A percentile compares a stretch with the other conserved stretches of the same genome.
phyloP scores from a whole-genome alignment of 2,113 vertebrate species.

The Trogon surrucura region DNA sequence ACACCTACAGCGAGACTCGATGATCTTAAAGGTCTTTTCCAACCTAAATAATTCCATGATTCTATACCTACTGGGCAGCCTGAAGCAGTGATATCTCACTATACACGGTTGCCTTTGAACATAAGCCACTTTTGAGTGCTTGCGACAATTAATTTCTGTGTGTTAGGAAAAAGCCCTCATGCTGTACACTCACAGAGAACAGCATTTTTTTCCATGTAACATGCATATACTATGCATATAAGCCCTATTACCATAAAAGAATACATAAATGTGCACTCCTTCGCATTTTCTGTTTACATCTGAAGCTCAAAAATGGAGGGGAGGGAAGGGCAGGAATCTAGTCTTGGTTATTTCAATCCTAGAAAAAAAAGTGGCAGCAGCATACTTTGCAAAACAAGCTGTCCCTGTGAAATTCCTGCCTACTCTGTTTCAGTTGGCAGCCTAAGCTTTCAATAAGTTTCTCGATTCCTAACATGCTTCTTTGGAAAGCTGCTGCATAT shows the following conservation, averaged over 20 bases:
- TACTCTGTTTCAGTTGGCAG: neutral
- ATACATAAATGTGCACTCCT: neutral
- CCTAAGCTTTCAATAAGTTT: neutral
- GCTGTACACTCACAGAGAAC: neutral
- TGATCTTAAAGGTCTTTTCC: neutral
- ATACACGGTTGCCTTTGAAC: neutral
- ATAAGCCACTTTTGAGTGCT: neutral
- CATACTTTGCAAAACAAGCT: slow-evolving; percentile 19
- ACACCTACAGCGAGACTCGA: accelerated
- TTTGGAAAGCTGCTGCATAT: neutral
- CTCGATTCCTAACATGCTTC: neutral
- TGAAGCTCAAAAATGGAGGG: neutral
- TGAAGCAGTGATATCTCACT: neutral
- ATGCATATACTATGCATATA: neutral
- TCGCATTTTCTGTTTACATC: neutral
- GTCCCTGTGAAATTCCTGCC: slow-evolving; percentile 39
- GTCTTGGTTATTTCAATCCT: neutral
- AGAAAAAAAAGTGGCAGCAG: neutral
- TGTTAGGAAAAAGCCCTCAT: neutral
- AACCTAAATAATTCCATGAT: neutral
- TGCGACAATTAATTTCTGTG: neutral
- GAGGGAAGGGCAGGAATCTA: neutral
- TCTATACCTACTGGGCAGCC: neutral
- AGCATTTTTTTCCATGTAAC: neutral
- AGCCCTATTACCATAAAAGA: neutral